These are phyloP conservation scores for Tragelaphus eurycerus DNA, from an alignment of 2,797 vertebrate species.

Conservation along the genomic window DNA sequence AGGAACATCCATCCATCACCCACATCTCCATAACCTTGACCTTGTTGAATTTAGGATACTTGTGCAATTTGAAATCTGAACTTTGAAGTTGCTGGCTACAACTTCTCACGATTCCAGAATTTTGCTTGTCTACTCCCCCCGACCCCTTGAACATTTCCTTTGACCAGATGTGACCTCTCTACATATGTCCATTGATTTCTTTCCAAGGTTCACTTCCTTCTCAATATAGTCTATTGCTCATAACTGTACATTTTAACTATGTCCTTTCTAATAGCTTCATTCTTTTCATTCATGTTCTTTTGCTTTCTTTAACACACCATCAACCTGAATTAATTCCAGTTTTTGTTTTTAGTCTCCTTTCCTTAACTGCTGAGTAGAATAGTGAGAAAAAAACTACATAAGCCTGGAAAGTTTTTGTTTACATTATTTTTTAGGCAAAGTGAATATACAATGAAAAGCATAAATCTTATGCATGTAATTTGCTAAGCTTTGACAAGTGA, in stretches of 20 bases:
- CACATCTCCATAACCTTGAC: not conserved
- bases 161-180: not conserved
- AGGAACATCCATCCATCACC: not conserved
- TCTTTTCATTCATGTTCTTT: not conserved
- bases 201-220: not conserved
- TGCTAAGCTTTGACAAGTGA: not conserved
- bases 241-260: not conserved
- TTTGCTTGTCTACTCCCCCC: not conserved
- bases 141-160: not conserved
- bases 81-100: not conserved
- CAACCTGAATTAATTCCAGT: not conserved
- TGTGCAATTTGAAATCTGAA: not conserved
- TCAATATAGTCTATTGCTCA: not conserved
- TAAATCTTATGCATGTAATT: not conserved
- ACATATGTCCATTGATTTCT: not conserved
- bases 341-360: not conserved
- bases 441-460: not conserved
- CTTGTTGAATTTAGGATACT: not conserved
- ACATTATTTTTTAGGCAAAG: not conserved
- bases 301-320: not conserved
- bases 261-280: not conserved
- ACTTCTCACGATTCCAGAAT: not conserved
- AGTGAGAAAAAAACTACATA: not conserved
- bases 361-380: not conserved
- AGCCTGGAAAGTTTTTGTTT: not conserved